Evolutionary conservation across 2,888 invertebrate genomes (phyloP), one percentile per base, ranked within the genome.

Genomic region (Leptura quadrifasciata): DNA sequence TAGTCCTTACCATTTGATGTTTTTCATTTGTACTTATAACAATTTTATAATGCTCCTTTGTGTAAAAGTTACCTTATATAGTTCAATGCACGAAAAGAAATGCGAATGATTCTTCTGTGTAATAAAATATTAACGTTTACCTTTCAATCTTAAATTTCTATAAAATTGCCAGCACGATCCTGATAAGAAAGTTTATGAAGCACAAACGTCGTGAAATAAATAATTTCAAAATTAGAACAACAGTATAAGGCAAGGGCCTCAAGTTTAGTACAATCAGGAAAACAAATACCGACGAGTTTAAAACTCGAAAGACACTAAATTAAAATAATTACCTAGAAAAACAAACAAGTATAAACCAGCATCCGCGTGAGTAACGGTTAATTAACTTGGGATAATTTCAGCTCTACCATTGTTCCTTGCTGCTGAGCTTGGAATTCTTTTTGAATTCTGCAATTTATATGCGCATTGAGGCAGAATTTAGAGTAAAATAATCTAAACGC

Each of bases 361-460:
- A 65, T 52, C 65, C 65, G 65, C 65, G 65, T 65, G 65, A 65
- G 52, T 65, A 65, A 65, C 52, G 52, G 65, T 27, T 65, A 65
- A 65, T 65, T 65, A 65, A 65, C 65, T 65, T 21, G 39, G 39
- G 63, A 63, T 63, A 63, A 63, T 63, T 35, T 39, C 54, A 54
- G 12, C 54, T 52, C 54, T 60, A 24, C 27, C 17, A 65, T 65
- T 65, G 35, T 65, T 52, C 27, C 35, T 18, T 54, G 21, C 65
- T 17, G 24, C 47, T 39, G 9, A 20, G 8, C 54, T 12, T 17
- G 54, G 47, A 52, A 54, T 65, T 65, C 65, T 54, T 65, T 24
- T 52, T n/a, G n/a, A 21, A 65, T 65, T 20, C 39, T 47, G 47
- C 20, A 35, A 47, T 64, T 39, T 64, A 64, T 64, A 35, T 35